A percentile compares a stretch with the other conserved stretches of the same genome.
Conservation (phyloP, 1,140 invertebrate species). For the Lanistes nyassanus region DNA sequence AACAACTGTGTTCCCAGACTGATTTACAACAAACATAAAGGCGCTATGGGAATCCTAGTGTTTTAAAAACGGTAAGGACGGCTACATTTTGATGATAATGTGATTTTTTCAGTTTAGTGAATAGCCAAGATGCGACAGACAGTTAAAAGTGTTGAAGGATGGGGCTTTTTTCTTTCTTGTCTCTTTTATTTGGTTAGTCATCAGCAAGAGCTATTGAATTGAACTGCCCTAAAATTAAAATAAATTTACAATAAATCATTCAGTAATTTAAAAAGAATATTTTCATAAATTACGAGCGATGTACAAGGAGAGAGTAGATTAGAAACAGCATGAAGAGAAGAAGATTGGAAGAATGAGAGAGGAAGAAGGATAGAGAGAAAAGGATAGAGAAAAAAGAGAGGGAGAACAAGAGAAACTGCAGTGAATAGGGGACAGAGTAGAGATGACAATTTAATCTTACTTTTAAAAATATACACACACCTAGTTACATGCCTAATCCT, state of each 20-base stretch:
- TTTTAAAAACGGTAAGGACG: too few species aligned
- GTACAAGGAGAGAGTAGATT: not conserved
- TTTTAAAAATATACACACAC: not conserved
- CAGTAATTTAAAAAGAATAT: not conserved
- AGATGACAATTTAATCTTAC: not conserved
- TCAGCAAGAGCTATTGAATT: not conserved
- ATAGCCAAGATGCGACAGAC: too few species aligned
- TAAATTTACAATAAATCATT: not conserved
- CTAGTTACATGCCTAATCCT: not conserved
- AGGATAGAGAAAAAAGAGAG: constrained; percentile 5
- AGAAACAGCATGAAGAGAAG: not conserved
- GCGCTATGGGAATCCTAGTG: too few species aligned
- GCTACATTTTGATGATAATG: too few species aligned
- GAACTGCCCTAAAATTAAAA: not conserved
- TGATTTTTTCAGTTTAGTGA: too few species aligned
- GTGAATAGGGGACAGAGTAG: not conserved
- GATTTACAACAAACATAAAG: too few species aligned
- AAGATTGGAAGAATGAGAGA: not conserved
- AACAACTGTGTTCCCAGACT: too few species aligned
- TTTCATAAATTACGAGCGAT: not conserved
- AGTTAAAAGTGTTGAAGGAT: too few species aligned
- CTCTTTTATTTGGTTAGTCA: too few species aligned
- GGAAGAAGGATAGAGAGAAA: not conserved
- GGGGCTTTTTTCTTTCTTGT: too few species aligned
- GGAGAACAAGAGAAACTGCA: not conserved